Base-by-base conservation (phyloP, 2,888 invertebrate genomes). In the Synergus gifuensis region DNA sequence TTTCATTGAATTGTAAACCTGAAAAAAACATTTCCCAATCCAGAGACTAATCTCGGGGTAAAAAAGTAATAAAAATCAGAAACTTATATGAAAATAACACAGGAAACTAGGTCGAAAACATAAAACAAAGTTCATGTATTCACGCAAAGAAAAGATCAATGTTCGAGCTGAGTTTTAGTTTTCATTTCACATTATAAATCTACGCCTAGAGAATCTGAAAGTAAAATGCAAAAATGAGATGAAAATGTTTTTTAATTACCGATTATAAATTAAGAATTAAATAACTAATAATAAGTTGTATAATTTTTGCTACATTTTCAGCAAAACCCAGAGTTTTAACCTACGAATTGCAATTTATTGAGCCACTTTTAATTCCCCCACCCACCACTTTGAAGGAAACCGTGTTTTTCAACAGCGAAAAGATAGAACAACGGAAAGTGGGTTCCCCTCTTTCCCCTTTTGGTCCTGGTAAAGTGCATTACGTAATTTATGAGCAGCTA, bases 121-220 rank as follows among this genome's bases (percentile, higher is more conserved):
- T 49, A 49, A 69, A 69, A 69, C 4, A 49, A 18, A 49, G 49
- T 49, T 69, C 18, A 44, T 42, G 46, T 66, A 16, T 42, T 69
- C 69, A 49, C 69, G 49, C 49, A 69, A 49, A 69, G 28, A 4
- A 49, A 69, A 46, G 69, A 69, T 69, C 49, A 69, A 69, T 49
- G 46, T 36, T 49, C 69, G 14, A 49, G 28, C 8, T 49, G 12
- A 46, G 22, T 69, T 69, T 49, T 49, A 16, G 36, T 49, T 49
- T 4, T 49, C 16, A 0, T 14, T 16, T 49, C 16, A 49, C 16
- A 49, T 36, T 36, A 36, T 36, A 5, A 36, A 36, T 36, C 36
- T 36, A 7, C 36, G 36, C 36, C 5, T 36, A 36, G 36, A 36
- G 5, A 36, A 5, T 5, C 36, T 36, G 36, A 36, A 36, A 36